A percentile compares a stretch with the other conserved stretches of the same genome.
phyloP scores from a whole-genome alignment of 2,797 vertebrate species.

The Sciurus carolinensis region DNA sequence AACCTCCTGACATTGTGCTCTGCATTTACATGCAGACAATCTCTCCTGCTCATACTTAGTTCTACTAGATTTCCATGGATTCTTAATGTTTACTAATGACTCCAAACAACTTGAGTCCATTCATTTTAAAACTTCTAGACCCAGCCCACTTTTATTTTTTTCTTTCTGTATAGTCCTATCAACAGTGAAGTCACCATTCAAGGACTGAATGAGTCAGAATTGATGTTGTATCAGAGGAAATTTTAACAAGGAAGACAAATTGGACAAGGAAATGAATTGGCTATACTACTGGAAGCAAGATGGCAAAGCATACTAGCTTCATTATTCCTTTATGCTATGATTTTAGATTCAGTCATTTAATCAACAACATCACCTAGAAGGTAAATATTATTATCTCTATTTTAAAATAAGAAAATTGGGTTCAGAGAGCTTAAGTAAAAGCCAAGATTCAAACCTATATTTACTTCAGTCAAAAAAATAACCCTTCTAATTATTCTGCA shows the following conservation, averaged over 20 bases:
- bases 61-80: not conserved
- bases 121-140: no score
- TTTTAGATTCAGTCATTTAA: not conserved
- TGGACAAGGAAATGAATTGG: not conserved
- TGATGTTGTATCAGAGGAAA: not conserved
- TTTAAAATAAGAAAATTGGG: slow-evolving; percentile 39
- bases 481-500: not conserved
- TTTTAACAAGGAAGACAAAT: not conserved
- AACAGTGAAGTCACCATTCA: not conserved
- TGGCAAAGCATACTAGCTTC: not conserved
- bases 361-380: not conserved
- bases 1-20: not conserved
- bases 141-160: not conserved
- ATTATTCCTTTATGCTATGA: not conserved
- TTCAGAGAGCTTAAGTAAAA: not conserved
- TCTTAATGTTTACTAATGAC: not conserved
- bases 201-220: not conserved
- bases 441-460: not conserved
- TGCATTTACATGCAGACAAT: not conserved
- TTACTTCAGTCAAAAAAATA: not conserved
- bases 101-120: not conserved
- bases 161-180: not conserved
- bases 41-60: not conserved
- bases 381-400: not conserved
- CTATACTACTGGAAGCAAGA: not conserved